Evolutionary conservation across 2,797 vertebrate species (phyloP), one percentile per base, ranked within the genome.

Genomic region (Molossus alvarezi): DNA sequence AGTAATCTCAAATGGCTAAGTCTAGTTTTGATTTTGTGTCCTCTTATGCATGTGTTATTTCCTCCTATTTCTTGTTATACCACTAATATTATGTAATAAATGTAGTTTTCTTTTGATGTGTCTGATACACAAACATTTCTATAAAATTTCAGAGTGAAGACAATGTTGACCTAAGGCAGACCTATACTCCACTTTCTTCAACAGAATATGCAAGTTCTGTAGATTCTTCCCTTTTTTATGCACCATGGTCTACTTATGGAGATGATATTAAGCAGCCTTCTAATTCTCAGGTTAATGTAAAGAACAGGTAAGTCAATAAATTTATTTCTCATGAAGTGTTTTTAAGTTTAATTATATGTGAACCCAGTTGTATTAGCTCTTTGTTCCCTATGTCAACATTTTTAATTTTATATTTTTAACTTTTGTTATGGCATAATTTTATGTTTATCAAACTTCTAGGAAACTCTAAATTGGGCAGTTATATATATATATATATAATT

Each of bases 181-280:
- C 98, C 82, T 99, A 98, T 69, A 97, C 98, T 97, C 98, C 98
- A 96, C 96, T 98, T 97, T 97, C 98, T 90, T 95, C 97, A n/a
- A 93, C 98, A 65, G 98, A 98, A 95, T 98, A 97, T 98, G 97
- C 98, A 82, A 96, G 91, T 45, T 96, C 98, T 64, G 94, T 98
- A 80, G 97, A 98, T 90, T 95, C 98, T 91, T 98, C 98, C 85
- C 95, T 98, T 76, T 95, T 98, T 48, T 99, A 98, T 77, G 72
- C 98, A 14, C 98, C 98, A 4, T 99, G 99, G 99, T 99, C 99
- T 98, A 93, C 98, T 13, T 98, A 98, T 13, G 98, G 99, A 81
- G 99, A 99, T 95, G 98, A 99, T 65, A 96, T 95, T 95, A 98
- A 99, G 96, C 98, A 98, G 71, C 93, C 98, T 87, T 95, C 97